A percentile compares a stretch with the other conserved stretches of the same genome.
phyloP scores from a whole-genome alignment of 2,888 invertebrate genomes.

The Megastigmus dorsalis region DNA sequence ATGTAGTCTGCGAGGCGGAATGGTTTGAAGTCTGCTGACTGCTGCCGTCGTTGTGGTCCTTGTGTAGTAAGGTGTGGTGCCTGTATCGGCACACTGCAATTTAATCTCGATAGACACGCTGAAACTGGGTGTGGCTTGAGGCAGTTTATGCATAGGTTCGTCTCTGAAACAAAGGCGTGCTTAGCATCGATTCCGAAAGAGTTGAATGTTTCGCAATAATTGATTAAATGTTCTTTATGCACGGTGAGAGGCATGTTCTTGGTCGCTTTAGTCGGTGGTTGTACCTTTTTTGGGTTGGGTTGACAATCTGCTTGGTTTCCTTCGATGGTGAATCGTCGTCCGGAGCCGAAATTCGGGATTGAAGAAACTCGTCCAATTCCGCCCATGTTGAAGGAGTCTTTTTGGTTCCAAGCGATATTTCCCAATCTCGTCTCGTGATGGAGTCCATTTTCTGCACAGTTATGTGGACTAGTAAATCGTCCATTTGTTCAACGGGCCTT shows the following conservation, averaged over 20 bases:
- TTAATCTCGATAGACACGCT: neutral
- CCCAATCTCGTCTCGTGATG: constrained; percentile 51
- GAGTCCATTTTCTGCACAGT: constrained; percentile 45
- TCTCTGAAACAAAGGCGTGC: too few relatives aligned
- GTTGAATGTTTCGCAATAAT: neutral
- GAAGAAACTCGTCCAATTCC: constrained; percentile 27
- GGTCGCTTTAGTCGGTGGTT: too few relatives aligned
- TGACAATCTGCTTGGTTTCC: too few relatives aligned
- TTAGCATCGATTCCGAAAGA: too few relatives aligned
- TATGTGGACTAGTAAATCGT: constrained; percentile 49
- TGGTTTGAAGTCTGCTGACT: too few relatives aligned
- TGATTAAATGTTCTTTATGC: neutral
- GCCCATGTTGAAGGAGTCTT: constrained; percentile 21
- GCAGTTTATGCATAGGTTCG: neutral
- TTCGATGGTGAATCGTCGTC: too few relatives aligned
- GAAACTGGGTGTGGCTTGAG: neutral
- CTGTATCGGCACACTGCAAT: neutral
- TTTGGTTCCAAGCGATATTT: neutral
- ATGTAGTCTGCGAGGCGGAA: too few relatives aligned
- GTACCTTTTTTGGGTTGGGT: too few relatives aligned
- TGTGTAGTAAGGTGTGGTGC: neutral
- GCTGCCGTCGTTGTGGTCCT: too few relatives aligned
- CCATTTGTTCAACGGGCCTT: constrained; percentile 45
- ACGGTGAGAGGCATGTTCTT: too few relatives aligned
- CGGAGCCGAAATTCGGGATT: constrained; percentile 24